Percentiles rank a stretch among this genome's conserved stretches.
Evolutionary conservation across 2,113 vertebrate species (phyloP).

Genomic region (Odocoileus hemionus): DNA sequence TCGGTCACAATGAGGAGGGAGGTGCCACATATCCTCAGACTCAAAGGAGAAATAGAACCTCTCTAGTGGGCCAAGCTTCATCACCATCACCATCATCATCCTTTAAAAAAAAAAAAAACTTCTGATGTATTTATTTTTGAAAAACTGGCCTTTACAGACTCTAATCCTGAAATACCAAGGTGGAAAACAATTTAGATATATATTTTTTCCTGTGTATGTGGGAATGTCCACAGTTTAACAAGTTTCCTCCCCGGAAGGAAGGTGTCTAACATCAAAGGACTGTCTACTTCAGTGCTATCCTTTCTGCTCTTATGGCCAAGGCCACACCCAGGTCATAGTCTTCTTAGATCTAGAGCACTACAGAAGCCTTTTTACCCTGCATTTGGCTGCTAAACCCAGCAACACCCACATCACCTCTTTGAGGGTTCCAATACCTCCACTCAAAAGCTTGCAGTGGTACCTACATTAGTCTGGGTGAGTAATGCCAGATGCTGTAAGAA

Average conservation of each 20-base stretch:
- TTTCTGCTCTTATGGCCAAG: background rate
- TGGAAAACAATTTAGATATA: constrained; percentile 23
- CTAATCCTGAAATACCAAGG: background rate
- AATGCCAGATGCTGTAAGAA: constrained; percentile 2
- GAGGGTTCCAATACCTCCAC: background rate
- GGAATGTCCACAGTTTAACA: background rate
- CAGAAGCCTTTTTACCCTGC: background rate
- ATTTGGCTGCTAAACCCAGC: background rate
- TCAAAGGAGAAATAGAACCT: background rate
- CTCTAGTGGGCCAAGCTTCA: background rate
- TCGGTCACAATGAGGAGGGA: background rate
- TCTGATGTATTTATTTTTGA: background rate
- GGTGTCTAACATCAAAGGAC: background rate
- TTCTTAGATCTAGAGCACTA: background rate
- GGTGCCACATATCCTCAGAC: background rate
- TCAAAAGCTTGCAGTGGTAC: background rate
- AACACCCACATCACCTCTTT: background rate
- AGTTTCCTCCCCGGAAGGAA: background rate
- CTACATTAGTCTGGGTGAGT: background rate
- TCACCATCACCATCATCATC: background rate
- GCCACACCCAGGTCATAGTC: background rate
- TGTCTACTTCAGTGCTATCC: background rate
- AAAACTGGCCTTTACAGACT: background rate
- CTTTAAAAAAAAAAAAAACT: constrained; percentile 5
- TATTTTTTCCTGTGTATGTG: background rate